These are phyloP conservation scores for Limenitis camilla DNA, from an alignment of 2,888 invertebrate species.

Conservation along the genomic window DNA sequence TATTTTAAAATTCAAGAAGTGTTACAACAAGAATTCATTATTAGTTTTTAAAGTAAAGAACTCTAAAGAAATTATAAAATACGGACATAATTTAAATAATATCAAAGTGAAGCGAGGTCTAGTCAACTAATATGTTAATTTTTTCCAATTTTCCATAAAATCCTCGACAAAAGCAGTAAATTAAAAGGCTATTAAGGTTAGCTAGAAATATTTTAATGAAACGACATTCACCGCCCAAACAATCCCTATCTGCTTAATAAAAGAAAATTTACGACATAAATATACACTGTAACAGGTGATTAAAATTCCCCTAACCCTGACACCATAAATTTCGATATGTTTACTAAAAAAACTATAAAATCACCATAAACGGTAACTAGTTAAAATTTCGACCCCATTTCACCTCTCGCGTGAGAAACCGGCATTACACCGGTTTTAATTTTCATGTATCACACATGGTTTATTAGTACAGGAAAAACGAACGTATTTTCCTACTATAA, in stretches of 20 bases:
- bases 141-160: no score
- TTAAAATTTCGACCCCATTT: slow-evolving; percentile 28
- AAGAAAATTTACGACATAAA: slow-evolving; percentile 14
- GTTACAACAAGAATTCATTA: no score
- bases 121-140: no score
- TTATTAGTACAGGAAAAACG: slow-evolving; percentile 12
- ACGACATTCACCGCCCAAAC: neutral
- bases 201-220: neutral
- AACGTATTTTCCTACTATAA: slow-evolving; percentile 10
- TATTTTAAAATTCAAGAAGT: no score
- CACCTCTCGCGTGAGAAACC: slow-evolving; percentile 38
- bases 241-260: slow-evolving; percentile 1
- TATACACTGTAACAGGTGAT: slow-evolving; percentile 18
- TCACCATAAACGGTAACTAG: slow-evolving; percentile 20
- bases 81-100: no score
- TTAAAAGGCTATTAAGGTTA: no score
- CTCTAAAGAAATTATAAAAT: no score
- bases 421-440: slow-evolving; percentile 48
- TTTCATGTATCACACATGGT: slow-evolving; percentile 55
- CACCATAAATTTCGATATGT: slow-evolving; percentile 24
- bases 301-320: slow-evolving; percentile 24
- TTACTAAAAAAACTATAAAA: slow-evolving; percentile 25
- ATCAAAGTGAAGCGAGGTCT: no score
- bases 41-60: no score
- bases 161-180: no score